Evolutionary conservation across 64 coral and sea anemone species (phyloP).

Genomic region (Pocillopora damicornis): DNA sequence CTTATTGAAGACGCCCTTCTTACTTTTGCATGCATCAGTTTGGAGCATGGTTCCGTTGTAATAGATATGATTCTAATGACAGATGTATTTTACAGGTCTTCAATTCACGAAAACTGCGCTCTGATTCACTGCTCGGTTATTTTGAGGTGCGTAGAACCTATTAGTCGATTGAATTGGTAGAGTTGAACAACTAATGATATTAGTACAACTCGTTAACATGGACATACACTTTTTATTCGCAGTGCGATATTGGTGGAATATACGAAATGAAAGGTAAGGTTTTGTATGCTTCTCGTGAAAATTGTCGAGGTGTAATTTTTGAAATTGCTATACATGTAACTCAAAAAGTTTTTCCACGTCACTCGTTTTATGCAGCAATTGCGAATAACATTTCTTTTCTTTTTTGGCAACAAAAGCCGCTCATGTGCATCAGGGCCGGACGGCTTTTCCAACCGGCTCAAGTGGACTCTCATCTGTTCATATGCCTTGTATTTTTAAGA

Average conservation of each 20-base stretch:
- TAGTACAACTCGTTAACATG: neutral
- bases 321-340: too few species aligned
- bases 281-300: neutral
- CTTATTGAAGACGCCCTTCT: too few species aligned
- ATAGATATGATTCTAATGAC: neutral
- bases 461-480: too few species aligned
- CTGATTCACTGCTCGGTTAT: constrained; percentile 19
- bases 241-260: constrained; percentile 34
- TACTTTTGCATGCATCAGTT: too few species aligned
- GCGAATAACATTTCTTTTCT: too few species aligned
- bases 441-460: too few species aligned
- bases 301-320: neutral
- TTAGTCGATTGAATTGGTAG: neutral
- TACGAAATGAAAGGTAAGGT: constrained; percentile 33
- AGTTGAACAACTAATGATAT: neutral
- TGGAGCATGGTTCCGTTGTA: too few species aligned
- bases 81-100: constrained; percentile 25
- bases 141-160: constrained; percentile 15
- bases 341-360: too few species aligned
- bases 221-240: neutral
- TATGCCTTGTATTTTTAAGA: too few species aligned
- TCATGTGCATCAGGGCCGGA: too few species aligned
- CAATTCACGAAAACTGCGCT: constrained; percentile 43
- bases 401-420: too few species aligned
- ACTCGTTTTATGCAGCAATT: too few species aligned